Percentiles rank a stretch among this genome's conserved stretches.
Conservation (phyloP, 2,113 vertebrate genomes). For the Penelope pileata region DNA sequence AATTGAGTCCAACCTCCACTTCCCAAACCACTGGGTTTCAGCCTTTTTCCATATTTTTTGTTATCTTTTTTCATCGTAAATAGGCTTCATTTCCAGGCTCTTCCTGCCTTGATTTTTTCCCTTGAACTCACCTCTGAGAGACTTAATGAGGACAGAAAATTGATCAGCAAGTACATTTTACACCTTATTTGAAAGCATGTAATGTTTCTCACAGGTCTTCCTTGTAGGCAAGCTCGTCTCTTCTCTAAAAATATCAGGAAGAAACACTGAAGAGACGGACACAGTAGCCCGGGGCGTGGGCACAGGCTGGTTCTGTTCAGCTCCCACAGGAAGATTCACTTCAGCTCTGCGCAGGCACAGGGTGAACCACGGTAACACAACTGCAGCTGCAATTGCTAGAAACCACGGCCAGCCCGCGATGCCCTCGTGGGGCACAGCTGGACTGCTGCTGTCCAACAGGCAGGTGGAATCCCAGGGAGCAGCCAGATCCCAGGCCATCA, state of each 20-base stretch:
- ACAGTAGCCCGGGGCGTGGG: background rate
- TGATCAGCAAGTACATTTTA: background rate
- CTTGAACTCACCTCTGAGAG: conserved; percentile 44
- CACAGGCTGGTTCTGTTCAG: background rate
- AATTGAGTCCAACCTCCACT: background rate
- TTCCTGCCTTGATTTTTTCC: background rate
- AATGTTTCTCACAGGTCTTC: background rate
- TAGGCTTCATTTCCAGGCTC: conserved; percentile 18
- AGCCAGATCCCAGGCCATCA: background rate
- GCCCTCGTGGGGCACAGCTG: background rate
- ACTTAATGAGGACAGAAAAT: conserved; percentile 57
- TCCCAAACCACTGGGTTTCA: background rate
- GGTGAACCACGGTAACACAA: background rate
- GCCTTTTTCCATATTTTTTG: background rate
- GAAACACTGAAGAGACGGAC: background rate
- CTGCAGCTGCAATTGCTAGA: background rate
- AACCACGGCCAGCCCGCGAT: fast-evolving
- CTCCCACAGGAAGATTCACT: background rate
- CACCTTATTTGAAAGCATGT: conserved; percentile 34
- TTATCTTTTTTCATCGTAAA: background rate
- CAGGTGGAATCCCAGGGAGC: fast-evolving
- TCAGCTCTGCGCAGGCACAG: background rate
- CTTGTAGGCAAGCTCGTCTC: background rate
- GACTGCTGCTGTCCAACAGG: background rate
- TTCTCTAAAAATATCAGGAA: background rate